phyloP scores from a whole-genome alignment of 2,797 vertebrate genomes.

The Sciaenops ocellatus region DNA sequence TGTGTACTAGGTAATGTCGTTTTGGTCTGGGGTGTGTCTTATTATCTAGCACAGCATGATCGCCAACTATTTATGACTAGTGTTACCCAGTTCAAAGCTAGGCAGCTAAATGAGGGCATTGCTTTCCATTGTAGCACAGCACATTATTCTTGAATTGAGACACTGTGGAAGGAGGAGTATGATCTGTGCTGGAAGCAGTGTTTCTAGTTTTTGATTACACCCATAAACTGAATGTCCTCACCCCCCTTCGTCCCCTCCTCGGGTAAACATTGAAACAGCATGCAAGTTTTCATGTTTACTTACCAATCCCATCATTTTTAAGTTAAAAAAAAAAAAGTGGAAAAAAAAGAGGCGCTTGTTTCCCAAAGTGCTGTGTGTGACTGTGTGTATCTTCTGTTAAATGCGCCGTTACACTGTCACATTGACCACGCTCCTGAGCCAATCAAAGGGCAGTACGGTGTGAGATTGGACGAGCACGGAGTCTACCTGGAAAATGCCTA shows the following conservation, averaged over 20 bases:
- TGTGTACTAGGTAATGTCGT: conserved; percentile 27
- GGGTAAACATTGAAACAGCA: conserved; percentile 83
- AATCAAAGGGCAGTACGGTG: conserved; percentile 66
- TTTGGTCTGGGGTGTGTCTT: conserved; percentile 34
- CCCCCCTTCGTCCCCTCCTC: conserved; percentile 46
- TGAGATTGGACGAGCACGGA: conserved; percentile 81
- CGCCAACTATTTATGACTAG: background rate
- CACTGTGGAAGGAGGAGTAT: conserved; percentile 29
- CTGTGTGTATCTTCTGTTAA: conserved; percentile 55
- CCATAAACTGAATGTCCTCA: conserved; percentile 57
- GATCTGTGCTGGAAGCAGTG: conserved; percentile 39
- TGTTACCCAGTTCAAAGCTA: background rate
- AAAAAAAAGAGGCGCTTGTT: conserved; percentile 77
- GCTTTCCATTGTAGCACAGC: conserved; percentile 64
- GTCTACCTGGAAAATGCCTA: conserved; percentile 77
- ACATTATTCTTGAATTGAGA: conserved; percentile 36
- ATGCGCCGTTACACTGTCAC: conserved; percentile 60
- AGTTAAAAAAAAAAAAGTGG: conserved; percentile 10
- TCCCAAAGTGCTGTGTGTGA: conserved; percentile 79
- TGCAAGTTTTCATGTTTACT: conserved; percentile 82
- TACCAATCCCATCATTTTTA: conserved; percentile 60
- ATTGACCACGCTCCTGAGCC: conserved; percentile 66
- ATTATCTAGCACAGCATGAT: conserved; percentile 19
- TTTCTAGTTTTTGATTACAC: conserved; percentile 58
- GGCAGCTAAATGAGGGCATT: conserved; percentile 56